Evolutionary conservation across 2,888 invertebrate genomes (phyloP), one percentile per base, ranked within the genome.

Genomic region (Dugesia japonica): DNA sequence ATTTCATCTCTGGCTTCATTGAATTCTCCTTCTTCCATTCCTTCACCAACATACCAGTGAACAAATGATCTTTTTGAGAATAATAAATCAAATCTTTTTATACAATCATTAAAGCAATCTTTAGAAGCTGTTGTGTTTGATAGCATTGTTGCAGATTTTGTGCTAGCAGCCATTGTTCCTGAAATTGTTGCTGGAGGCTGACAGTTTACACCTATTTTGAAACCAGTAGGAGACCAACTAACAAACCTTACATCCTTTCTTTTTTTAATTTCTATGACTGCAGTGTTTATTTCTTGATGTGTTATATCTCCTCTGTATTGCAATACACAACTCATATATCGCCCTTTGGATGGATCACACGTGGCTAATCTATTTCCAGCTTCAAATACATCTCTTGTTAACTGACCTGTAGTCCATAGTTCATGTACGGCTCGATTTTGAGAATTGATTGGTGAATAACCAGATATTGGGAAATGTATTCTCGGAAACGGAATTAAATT

Each of bases 1-100:
- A 92, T 86, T 86, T 92, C 91, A 83, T 92, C 92, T 1, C 92
- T 88, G 0, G 92, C 92, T 81, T 92, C 92, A 0, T 89, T 89
- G 85, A 92, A 92, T 89, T 92, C 92, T 79, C 92, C 91, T 83
- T 84, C 83, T 78, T 84, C 83, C 83, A 82, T 82, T 89, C 84
- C 82, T 79, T 82, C 85, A 42, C 85, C 85, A 79, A 85, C 85
- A 79, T 85, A 85, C 85, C 85, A 85, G 76, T 83, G 84, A n/a
- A 81, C 81, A 73, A 81, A 81, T 27, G 81, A 80, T 72, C 81
- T 78, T 75, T 81, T 81, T 76, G 81, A 80, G 77, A 81, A 82
- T 81, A 81, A 81, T 71, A 81, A 78, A 78, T 81, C 81, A 74
- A 81, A 81, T 78, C 84, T 84, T 79, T 83, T 82, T 77, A 84